Evolutionary conservation across 2,797 vertebrate genomes (phyloP), one percentile per base, ranked within the genome.

Genomic region (Enteromius anoplus): DNA sequence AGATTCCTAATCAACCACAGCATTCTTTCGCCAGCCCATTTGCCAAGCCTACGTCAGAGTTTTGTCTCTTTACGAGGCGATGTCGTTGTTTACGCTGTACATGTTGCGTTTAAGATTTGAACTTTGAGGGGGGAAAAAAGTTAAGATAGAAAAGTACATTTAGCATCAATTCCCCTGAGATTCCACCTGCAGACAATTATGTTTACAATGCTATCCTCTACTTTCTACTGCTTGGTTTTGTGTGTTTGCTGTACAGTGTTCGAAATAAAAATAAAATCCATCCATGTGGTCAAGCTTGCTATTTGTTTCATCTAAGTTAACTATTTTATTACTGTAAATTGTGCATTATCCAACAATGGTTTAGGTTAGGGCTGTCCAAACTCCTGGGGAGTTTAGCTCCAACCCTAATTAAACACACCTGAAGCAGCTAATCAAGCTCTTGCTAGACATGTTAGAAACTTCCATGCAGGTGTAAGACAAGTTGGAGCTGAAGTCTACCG

Each of bases 201-300:
- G 81, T 88, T 88, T 85, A 89, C 92, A 88, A 88, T 84, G 89
- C 90, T 88, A 88, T 69, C 75, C 91, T 92, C 89, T 88, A 89
- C 91, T 93, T 93, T 92, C 90, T 95, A 96, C 96, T 95, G 96
- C 96, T 97, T 94, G 85, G 95, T 97, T 97, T 94, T 95, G 95
- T 97, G 96, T 97, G 96, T 96, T 97, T 96, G 96, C 95, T 94
- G 93, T 95, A 94, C 93, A 94, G 91, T 97, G 97, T 95, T 96
- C 91, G 88, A 98, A 96, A 98, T 92, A 93, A 95, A 93, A 95
- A 94, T 78, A 86, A 64, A 26, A 87, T 71, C 86, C 34, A 86
- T 64, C 58, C 73, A 85, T 32, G 47, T 83, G 65, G 29, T 60
- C 26, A 34, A 45, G 70, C 32, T 32, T 82, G n/a, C 65, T 55